Evolutionary conservation across 2,113 vertebrate genomes (phyloP), one percentile per base, ranked within the genome.

Genomic region (Hydrolagus affinis): DNA sequence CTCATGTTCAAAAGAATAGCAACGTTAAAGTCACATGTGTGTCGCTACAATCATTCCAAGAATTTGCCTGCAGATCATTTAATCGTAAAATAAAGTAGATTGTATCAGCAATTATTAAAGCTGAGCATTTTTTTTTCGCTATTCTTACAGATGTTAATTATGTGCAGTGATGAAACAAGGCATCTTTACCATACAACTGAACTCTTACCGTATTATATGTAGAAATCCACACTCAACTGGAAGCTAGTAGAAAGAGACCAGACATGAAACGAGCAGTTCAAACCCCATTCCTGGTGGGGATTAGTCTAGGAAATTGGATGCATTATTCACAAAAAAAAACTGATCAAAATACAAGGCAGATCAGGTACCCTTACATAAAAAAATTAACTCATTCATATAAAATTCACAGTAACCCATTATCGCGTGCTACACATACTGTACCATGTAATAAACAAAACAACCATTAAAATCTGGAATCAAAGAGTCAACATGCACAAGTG

Each of bases 231-330:
- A 62, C 21, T 32, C 23, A 68, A 8, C 28, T 30, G 62, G 62
- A 83, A 68, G 66, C 78, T 83, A 60, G 60, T 17, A 83, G 78
- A 83, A 25, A 83, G 23, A 83, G 62, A 83, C 78, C n/a, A 83
- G 60, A 83, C 62, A 68, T 83, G 78, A 66, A 66, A 83, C 64
- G 59, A 66, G 25, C 21, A 83, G 62, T 17, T 83, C 78, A 83
- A 83, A 15, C 62, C 78, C 60, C 78, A 83, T 17, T 83, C 78
- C 78, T 21, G 60, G 23, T 23, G 11, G 78, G 60, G 78, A 83
- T 66, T 66, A 11, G 21, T 83, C 62, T 83, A 62, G 78, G 78
- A 32, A 83, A 28, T 15, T 19, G 60, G 32, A 75, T 19, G 17
- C 32, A 57, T 62, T 25, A 64, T 80, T 17, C 11, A 66, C 77